Conservation (phyloP, 2,888 invertebrate genomes). For the Hedychridium roseum region DNA sequence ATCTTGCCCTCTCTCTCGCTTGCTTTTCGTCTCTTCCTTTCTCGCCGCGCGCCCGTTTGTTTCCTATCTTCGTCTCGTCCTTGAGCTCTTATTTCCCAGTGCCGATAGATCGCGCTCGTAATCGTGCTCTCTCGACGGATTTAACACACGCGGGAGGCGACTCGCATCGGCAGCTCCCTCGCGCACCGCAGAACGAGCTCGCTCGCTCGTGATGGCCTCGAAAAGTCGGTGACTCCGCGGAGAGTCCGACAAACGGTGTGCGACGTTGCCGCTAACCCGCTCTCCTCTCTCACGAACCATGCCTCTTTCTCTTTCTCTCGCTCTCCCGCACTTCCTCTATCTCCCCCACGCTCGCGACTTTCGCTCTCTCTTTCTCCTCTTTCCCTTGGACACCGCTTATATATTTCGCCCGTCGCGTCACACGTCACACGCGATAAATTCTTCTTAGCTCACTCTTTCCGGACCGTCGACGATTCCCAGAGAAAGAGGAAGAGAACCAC, state of each 20-base stretch:
- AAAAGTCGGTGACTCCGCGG: slow-evolving; percentile 62
- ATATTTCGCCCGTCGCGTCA: too few species aligned
- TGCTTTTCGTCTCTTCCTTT: too few species aligned
- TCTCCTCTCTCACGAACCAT: slow-evolving; percentile 8
- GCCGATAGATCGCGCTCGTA: slow-evolving; percentile 62
- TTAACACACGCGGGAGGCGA: slow-evolving; percentile 21
- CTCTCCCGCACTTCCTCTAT: slow-evolving; percentile 4
- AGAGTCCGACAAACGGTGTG: slow-evolving; percentile 43
- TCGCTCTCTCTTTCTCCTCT: slow-evolving; percentile 21
- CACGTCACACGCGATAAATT: too few species aligned
- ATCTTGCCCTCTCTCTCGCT: too few species aligned
- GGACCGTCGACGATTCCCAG: too few species aligned
- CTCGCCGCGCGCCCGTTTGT: too few species aligned
- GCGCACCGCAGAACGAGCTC: neutral
- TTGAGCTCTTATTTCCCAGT: slow-evolving; percentile 59
- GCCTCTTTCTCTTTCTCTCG: neutral
- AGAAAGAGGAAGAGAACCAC: too few species aligned
- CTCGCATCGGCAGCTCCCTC: slow-evolving; percentile 7
- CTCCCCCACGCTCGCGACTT: slow-evolving; percentile 1
- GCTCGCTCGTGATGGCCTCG: slow-evolving; percentile 61
- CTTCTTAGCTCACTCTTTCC: too few species aligned
- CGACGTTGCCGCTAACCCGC: slow-evolving; percentile 50
- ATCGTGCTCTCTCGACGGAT: slow-evolving; percentile 57
- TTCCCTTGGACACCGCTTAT: too few species aligned
- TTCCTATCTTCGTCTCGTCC: too few species aligned